Conservation (phyloP, 1,140 invertebrate genomes). For the Drosophila biarmipes region DNA sequence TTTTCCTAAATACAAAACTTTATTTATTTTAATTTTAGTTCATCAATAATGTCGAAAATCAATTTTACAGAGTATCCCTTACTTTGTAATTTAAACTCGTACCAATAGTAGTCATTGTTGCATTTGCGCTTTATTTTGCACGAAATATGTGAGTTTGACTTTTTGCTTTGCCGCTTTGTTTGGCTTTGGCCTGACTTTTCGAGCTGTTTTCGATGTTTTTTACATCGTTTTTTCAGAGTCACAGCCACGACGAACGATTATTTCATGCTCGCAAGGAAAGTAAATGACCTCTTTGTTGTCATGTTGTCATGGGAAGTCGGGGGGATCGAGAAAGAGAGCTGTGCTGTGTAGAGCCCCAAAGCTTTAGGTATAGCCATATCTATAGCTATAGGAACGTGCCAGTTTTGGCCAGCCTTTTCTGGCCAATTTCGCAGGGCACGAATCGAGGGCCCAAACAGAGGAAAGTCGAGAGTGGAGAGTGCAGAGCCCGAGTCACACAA, state of each 20-base stretch:
- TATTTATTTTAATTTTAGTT: too few species aligned
- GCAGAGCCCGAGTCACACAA: conserved; percentile 23
- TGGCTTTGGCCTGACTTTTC: conserved; percentile 50
- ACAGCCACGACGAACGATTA: conserved; percentile 67
- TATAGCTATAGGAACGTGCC: conserved; percentile 47
- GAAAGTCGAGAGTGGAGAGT: conserved; percentile 1
- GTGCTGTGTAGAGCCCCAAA: conserved; percentile 2
- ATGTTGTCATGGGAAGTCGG: conserved; percentile 53
- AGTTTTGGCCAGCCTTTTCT: conserved; percentile 58
- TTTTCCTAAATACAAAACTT: too few species aligned
- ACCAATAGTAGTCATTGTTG: conserved; percentile 26
- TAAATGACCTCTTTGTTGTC: conserved; percentile 80
- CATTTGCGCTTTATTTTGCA: conserved; percentile 46
- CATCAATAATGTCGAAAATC: neutral
- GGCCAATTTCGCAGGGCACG: conserved; percentile 51
- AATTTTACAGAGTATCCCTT: neutral
- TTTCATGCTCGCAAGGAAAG: conserved; percentile 81
- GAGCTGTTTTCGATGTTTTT: conserved; percentile 51
- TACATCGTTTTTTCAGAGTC: conserved; percentile 33
- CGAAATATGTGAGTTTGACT: conserved; percentile 54
- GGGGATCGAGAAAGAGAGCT: conserved; percentile 20
- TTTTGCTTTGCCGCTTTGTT: conserved; percentile 54
- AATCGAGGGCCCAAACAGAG: conserved; percentile 3
- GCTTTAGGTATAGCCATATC: neutral
- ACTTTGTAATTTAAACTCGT: neutral